These are phyloP conservation scores for Falco concolor DNA, from an alignment of 2,797 vertebrate genomes.

Conservation along the genomic window DNA sequence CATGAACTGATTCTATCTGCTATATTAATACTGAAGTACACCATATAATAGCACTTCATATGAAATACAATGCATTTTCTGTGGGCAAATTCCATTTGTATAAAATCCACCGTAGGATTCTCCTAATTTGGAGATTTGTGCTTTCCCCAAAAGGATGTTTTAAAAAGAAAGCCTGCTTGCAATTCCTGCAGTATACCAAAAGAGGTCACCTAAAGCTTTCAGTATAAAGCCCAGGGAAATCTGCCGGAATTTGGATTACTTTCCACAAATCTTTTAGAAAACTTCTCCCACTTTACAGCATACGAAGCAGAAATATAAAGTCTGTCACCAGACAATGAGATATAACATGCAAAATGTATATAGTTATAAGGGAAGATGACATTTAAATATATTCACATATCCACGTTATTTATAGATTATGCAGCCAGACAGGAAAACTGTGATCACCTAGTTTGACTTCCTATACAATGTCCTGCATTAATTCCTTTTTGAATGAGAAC, in stretches of 20 bases:
- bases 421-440: background rate
- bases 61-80: background rate
- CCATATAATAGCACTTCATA: background rate
- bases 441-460: background rate
- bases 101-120: background rate
- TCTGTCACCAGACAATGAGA: background rate
- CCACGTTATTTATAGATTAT: background rate
- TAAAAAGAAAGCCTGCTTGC: background rate
- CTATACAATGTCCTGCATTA: background rate
- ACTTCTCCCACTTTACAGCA: background rate
- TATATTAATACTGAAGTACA: background rate
- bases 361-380: background rate
- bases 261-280: constrained; percentile 9
- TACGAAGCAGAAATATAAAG: background rate
- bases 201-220: constrained; percentile 73
- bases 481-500: background rate
- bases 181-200: constrained; percentile 20
- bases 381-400: background rate
- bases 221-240: background rate
- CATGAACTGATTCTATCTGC: background rate
- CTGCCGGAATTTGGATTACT: background rate
- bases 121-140: background rate
- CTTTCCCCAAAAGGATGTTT: background rate
- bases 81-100: background rate
- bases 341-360: background rate